Conservation (phyloP, 2,113 vertebrate species). For the Leptocoma aspasia region DNA sequence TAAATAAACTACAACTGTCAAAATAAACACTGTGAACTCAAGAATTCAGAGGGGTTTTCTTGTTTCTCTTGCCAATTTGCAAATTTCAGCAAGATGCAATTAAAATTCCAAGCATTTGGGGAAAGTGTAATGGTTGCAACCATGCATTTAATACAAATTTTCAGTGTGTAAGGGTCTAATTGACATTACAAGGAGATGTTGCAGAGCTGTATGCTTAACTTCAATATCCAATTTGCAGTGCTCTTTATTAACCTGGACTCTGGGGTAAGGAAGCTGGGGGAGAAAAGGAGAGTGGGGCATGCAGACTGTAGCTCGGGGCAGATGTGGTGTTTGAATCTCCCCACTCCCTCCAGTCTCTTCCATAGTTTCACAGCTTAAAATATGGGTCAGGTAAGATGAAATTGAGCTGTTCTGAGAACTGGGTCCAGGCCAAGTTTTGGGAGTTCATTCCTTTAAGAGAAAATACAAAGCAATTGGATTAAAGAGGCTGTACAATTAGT, state of each 20-base stretch:
- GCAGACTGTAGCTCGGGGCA: not conserved
- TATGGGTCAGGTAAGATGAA: not conserved
- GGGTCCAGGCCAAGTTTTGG: not conserved
- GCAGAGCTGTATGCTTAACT: not conserved
- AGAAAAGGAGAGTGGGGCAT: not conserved
- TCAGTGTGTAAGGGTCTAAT: not conserved
- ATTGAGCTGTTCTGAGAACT: not conserved
- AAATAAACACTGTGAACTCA: not conserved
- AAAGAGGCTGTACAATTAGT: not conserved
- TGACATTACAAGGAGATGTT: not conserved
- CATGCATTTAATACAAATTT: not conserved
- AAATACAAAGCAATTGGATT: slow-evolving; percentile 46
- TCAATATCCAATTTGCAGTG: not conserved
- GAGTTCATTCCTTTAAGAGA: slow-evolving; percentile 23
- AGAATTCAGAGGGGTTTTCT: slow-evolving; percentile 7
- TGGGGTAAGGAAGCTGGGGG: not conserved
- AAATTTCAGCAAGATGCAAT: not conserved
- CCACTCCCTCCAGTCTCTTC: not conserved
- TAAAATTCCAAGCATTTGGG: not conserved
- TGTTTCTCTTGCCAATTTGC: not conserved
- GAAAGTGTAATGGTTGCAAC: not conserved
- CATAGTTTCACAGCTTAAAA: not conserved
- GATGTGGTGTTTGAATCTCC: not conserved
- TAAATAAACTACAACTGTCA: slow-evolving; percentile 39
- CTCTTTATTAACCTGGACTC: not conserved